Evolutionary conservation across 1,140 invertebrate species (phyloP).

Genomic region (Apis laboriosa): DNA sequence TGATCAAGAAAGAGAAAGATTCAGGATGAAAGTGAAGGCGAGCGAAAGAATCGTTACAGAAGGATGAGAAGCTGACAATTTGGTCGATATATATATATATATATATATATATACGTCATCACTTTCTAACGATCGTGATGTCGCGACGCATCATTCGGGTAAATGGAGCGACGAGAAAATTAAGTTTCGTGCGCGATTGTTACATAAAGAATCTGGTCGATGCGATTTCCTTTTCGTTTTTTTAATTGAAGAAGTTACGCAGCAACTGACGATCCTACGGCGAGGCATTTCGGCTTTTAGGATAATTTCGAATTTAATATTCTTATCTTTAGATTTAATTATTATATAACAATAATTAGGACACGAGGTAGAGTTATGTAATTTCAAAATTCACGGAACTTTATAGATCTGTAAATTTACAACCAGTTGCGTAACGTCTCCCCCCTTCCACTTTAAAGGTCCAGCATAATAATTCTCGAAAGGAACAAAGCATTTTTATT

Average conservation of each 20-base stretch:
- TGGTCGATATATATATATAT: not conserved
- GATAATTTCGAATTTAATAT: no score
- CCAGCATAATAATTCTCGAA: not conserved
- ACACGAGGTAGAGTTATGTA: not conserved
- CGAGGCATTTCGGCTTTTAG: no score
- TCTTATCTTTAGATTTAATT: no score
- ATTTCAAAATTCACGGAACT: not conserved
- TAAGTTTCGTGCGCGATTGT: not conserved
- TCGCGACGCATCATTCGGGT: slow-evolving; percentile 23
- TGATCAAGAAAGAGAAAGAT: slow-evolving; percentile 27
- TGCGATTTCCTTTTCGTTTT: not conserved
- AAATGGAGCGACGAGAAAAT: slow-evolving; percentile 15
- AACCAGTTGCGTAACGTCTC: slow-evolving; percentile 4
- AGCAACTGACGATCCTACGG: no score
- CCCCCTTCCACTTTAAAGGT: slow-evolving; percentile 12
- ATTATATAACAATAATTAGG: no score
- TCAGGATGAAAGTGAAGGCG: slow-evolving; percentile 62
- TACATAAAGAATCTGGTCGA: not conserved
- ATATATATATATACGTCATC: slow-evolving; percentile 5
- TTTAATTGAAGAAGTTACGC: no score
- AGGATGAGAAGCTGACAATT: slow-evolving; percentile 54
- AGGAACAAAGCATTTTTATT: not conserved
- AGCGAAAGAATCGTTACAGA: slow-evolving; percentile 52
- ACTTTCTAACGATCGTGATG: slow-evolving; percentile 56
- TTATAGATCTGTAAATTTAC: not conserved